Base-by-base conservation (phyloP, 2,113 vertebrate genomes). In the Carassius gibelio region DNA sequence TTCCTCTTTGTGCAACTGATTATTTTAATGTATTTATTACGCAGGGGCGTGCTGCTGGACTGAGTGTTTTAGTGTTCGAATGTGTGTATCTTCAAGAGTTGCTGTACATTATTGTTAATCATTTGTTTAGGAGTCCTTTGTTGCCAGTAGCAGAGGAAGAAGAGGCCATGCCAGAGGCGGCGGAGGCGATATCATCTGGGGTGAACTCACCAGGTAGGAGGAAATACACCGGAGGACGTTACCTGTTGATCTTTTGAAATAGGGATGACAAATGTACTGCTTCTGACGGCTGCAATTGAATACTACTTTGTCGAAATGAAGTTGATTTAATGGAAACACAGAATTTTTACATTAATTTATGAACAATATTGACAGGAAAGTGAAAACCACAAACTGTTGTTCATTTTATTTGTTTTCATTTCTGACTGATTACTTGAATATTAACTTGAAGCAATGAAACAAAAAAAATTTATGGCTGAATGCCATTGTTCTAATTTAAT, bases 141-240 rank as follows among this genome's bases (percentile, higher is more conserved):
- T 88, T 94, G 23, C 93, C 94, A 36, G 93, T 94, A 82, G 88
- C 92, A 78, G 93, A 94, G 66, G 92, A 94, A 72, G 93, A 94
- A 79, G 94, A 93, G 84, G 89, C 83, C 1, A 81, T 88, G 36
- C 88, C 87, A 82, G 93, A 94, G 30, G 38, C 71, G 8, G 83
- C 75, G 45, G 90, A 88, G 45, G 75, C 83, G 77, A 62, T 87
- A 21, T 42, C 89, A 19, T 74, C 50, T 15, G 74, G 78, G 1
- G 64, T 15, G 45, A 82, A 71, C 21, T 85, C 85, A 83, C 83
- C 91, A 92, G 94, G 94, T 94, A 83, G 21, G 87, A 87, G 55
- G 81, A 76, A 57, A n/a, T 59, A 14, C 30, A 23, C 36, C 23
- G 0, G 19, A 34, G 15, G 5, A n/a, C 2, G 5, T n/a, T 74